Evolutionary conservation across 2,797 vertebrate genomes (phyloP), one percentile per base, ranked within the genome.

Genomic region (Phaenicophaeus curvirostris): DNA sequence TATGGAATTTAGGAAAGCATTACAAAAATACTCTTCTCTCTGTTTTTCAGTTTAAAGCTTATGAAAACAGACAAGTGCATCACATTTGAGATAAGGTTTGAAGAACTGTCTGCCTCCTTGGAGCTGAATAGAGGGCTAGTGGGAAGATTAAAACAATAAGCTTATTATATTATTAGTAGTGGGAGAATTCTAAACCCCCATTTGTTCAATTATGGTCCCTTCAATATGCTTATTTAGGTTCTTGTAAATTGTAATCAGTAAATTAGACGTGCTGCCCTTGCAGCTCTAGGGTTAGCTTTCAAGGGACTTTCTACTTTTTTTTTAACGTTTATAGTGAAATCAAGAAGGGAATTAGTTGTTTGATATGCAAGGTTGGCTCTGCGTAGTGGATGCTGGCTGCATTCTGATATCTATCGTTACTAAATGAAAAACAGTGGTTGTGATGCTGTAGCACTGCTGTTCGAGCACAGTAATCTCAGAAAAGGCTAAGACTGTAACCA

Each of bases 171-270:
- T 91, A 94, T 94, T 92, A 96, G 90, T 91, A 73, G 89, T 83
- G 90, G 68, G 94, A 96, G 87, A 95, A 90, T 95, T 95, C 86
- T 73, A 95, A 95, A 88, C 83, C 84, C 84, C 86, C 95, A 66
- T 91, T 96, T 94, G 96, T 95, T 96, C 94, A 97, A 93, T 97
- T 96, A 95, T 51, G 63, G 92, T 74, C 65, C 92, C 95, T 96
- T 89, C 96, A 96, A 90, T 92, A 31, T 61, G 89, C 83, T 96
- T 89, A 89, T 96, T 97, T 96, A 94, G 92, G 89, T 82, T 89
- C 89, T 96, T 96, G 94, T 96, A 96, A 96, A 90, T 91, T 94
- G 77, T 94, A 95, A 96, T 97, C 95, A 93, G 89, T 92, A 93
- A 97, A 97, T 96, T 94, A 96, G 93, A 97, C 15, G 19, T 71